Conservation (phyloP, 2,888 invertebrate species). For the Phragmatobia fuliginosa region DNA sequence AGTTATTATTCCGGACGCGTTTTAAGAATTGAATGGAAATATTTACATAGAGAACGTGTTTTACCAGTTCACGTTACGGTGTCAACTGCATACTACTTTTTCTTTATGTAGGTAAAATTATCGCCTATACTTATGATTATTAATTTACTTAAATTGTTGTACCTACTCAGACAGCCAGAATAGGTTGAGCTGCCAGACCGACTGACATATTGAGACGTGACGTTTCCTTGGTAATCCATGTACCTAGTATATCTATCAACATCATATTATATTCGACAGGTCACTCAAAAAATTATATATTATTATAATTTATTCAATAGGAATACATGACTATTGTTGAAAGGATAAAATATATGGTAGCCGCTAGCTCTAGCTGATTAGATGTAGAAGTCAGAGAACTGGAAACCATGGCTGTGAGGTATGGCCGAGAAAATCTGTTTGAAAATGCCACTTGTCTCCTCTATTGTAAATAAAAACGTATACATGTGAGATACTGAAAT, state of each 20-base stretch:
- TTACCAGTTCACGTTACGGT: slow-evolving; percentile 20
- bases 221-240: background rate
- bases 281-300: too few relatives aligned
- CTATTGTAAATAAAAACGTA: background rate
- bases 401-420: background rate
- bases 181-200: background rate
- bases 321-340: too few relatives aligned
- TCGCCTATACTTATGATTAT: background rate
- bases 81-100: slow-evolving; percentile 22
- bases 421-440: too few relatives aligned
- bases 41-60: slow-evolving; percentile 42
- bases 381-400: background rate
- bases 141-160: background rate
- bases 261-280: too few relatives aligned
- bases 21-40: slow-evolving; percentile 30
- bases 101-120: slow-evolving; percentile 14
- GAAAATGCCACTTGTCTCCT: too few relatives aligned
- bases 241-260: too few relatives aligned
- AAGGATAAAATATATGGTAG: too few relatives aligned
- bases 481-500: background rate
- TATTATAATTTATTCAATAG: too few relatives aligned
- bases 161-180: background rate
- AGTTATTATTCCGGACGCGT: slow-evolving; percentile 38
- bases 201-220: background rate
- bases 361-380: too few relatives aligned